Evolutionary conservation across 2,888 invertebrate genomes (phyloP), one percentile per base, ranked within the genome.

Genomic region (Horisme vitalbata): DNA sequence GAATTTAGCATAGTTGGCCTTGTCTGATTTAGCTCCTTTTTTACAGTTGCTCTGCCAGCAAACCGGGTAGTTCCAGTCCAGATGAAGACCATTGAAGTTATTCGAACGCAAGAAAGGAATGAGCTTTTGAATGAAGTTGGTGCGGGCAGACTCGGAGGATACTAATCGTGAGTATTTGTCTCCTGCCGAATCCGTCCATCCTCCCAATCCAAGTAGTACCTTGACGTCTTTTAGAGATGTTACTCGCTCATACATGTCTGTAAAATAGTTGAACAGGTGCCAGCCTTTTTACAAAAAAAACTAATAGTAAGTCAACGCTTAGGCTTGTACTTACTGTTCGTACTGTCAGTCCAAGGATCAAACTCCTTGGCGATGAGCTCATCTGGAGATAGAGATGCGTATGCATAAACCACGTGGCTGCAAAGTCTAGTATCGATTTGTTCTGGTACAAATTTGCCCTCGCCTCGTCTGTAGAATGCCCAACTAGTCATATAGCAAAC

Each of bases 51-150:
- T 96, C 72, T 97, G 97, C 96, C 97, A 97, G 66, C 97, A 97
- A 50, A 94, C 95, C 0, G 98, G 98, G 73, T 98, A 98, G 71
- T 97, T 97, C 98, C 98, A 98, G 66, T 98, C 98, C 13, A 98
- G 75, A 65, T 97, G 97, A 0, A 98, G 83, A 3, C 98, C 98
- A 54, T 94, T 92, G 71, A 98, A 98, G 27, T 94, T 93, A 68
- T 96, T 91, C 54, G 91, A 91, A 9, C 92, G 90, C 21, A 97
- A 76, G 73, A 96, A 97, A 11, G 92, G 91, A 1, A 95, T 91
- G 0, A 93, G 90, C 41, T 93, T 93, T 1, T 93, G 84, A 2
- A 94, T 92, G 66, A 97, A 97, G 34, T 93, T 93, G 18, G 92
- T 83, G 8, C 96, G 91, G 3, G 93, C 90, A 0, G 91, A 85